Percentiles rank a stretch among this genome's conserved stretches.
Conservation (phyloP, 2,113 vertebrate genomes). For the Atrichornis clamosus region DNA sequence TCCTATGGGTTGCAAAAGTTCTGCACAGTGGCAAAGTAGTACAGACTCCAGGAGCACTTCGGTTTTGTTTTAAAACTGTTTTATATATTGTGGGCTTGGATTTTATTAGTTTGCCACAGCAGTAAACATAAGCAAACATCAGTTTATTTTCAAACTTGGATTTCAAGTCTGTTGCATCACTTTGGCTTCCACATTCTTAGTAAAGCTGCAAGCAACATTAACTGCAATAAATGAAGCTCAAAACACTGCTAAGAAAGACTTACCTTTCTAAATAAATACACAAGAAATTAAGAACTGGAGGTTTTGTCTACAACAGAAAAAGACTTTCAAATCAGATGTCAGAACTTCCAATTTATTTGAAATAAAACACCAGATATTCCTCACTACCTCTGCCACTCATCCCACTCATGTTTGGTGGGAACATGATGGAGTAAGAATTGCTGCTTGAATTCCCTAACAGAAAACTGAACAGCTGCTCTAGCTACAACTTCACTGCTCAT, state of each 20-base stretch:
- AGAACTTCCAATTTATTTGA: neutral
- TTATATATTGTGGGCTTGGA: neutral
- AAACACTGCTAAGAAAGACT: neutral
- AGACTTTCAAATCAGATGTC: neutral
- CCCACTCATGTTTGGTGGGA: fast-evolving
- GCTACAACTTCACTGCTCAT: neutral
- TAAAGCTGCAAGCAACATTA: neutral
- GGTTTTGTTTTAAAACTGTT: neutral
- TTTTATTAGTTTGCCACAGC: neutral
- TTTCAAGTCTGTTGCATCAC: neutral
- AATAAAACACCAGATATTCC: neutral
- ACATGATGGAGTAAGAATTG: neutral
- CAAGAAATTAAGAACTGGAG: neutral
- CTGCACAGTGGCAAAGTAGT: neutral
- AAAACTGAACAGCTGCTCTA: neutral
- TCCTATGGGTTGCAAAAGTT: neutral
- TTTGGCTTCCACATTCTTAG: neutral
- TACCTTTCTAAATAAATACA: neutral
- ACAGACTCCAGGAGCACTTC: neutral
- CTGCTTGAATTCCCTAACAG: neutral
- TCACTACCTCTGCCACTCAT: neutral
- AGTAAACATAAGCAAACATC: neutral
- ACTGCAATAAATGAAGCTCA: neutral
- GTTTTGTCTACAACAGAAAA: neutral
- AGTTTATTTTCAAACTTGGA: neutral